Base-by-base conservation (phyloP, 2,888 invertebrate genomes). In the Branchipolynoe longqiensis region DNA sequence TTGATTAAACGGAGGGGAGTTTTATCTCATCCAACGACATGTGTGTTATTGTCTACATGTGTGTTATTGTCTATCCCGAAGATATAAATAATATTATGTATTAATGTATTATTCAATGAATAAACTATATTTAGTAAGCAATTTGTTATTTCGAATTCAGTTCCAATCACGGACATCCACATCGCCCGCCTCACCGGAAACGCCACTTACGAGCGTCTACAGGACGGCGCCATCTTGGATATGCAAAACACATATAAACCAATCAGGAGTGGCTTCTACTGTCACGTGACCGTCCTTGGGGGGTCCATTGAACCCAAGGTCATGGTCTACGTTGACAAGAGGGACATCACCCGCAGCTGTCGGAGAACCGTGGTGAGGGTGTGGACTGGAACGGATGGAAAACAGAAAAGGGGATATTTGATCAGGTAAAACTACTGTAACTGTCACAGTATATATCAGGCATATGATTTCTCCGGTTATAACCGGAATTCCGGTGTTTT, bases 241-340 rank as follows among this genome's bases (percentile, higher is more conserved):
- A 73, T 73, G 73, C 38, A 38, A 18, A 73, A 73, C 36, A 73
- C 40, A 1, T 73, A 73, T 25, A 1, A 28, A 73, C 73, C 73
- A 73, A 73, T n/a, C 12, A 73, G 41, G 38, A 73, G 73, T 18
- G 73, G 73, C 1, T 73, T 73, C 18, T 38, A 73, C 38, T 73
- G 73, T 33, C 73, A 73, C 18, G 73, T 73, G 38, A 40, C 73
- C 22, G 73, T 73, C 12, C 4, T 73, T 22, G 73, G 73, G 4
- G 73, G 73, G 1, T 12, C 73, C 22, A 73, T 73, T 14, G 73
- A 73, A 28, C 73, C 73, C 36, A 6, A 33, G 31, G 73, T 73
- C n/a, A 38, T 12, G 8, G 40, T 73, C 22, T 73, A 40, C 36
- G n/a, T 73, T 8, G 18, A 25, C 25, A 73, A 73, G 41, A 73